phyloP scores from a whole-genome alignment of 2,113 vertebrate species.

The Lophura nycthemera region DNA sequence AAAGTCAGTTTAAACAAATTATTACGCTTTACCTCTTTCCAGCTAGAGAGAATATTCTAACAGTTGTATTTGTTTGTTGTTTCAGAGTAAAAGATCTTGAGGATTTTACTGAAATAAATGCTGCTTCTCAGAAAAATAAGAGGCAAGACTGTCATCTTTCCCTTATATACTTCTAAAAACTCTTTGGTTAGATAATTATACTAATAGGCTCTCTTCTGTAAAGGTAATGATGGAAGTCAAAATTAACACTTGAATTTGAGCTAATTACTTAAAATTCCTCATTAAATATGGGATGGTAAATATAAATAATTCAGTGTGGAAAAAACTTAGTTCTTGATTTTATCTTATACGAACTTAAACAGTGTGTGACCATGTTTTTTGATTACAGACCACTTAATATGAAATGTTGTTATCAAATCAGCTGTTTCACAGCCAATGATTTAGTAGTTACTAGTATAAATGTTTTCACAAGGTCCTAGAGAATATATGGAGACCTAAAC shows the following conservation, averaged over 20 bases:
- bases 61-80: not conserved
- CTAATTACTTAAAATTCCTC: not conserved
- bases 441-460: not conserved
- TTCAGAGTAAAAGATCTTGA: constrained; percentile 39
- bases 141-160: constrained; percentile 41
- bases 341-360: not conserved
- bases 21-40: not conserved
- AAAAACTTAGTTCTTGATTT: not conserved
- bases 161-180: not conserved
- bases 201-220: not conserved
- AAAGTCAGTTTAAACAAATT: not conserved
- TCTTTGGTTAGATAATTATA: not conserved
- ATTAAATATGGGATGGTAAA: not conserved
- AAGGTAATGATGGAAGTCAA: not conserved
- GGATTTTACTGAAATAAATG: constrained; percentile 34
- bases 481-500: not conserved
- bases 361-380: not conserved
- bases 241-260: not conserved
- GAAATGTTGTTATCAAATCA: not conserved
- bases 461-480: not conserved
- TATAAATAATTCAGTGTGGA: not conserved
- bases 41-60: not conserved
- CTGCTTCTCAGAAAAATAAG: constrained; percentile 48
- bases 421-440: not conserved
- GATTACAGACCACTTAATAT: not conserved